A percentile compares a stretch with the other conserved stretches of the same genome.
phyloP scores from a whole-genome alignment of 2,888 invertebrate genomes.

The Epirrhoe alternata region DNA sequence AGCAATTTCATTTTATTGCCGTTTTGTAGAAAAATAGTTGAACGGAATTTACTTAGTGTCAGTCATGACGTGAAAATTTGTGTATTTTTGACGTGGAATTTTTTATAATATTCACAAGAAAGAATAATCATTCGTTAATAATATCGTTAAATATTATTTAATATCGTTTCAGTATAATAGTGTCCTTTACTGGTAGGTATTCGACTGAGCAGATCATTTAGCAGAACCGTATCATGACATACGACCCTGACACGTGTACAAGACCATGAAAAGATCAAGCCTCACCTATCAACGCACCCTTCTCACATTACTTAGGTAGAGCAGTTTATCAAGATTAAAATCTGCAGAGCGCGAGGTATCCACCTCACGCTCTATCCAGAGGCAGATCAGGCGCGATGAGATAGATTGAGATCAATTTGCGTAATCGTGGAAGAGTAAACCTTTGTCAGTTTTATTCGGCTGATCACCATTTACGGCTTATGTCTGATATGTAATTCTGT shows the following conservation, averaged over 20 bases:
- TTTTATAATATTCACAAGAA: no score
- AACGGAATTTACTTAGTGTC: neutral
- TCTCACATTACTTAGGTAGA: neutral
- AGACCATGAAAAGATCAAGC: neutral
- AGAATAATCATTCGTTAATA: no score
- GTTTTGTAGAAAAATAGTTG: neutral
- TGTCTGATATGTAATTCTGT: neutral
- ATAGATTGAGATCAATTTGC: neutral
- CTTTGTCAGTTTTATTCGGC: neutral
- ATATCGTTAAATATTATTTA: neutral
- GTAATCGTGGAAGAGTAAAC: neutral
- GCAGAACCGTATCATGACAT: conserved; percentile 1
- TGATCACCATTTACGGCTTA: neutral
- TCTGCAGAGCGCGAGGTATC: neutral
- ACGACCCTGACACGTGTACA: conserved; percentile 4
- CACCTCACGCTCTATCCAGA: no score
- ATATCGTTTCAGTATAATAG: neutral
- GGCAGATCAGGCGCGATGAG: neutral
- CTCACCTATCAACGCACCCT: conserved; percentile 4
- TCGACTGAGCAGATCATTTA: neutral
- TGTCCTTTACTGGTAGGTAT: neutral
- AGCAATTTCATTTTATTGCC: conserved; percentile 2
- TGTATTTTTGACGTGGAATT: neutral
- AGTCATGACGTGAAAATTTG: neutral
- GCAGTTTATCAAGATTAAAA: conserved; percentile 4